Conservation (phyloP, 2,113 vertebrate genomes). For the Barbus barbus region DNA sequence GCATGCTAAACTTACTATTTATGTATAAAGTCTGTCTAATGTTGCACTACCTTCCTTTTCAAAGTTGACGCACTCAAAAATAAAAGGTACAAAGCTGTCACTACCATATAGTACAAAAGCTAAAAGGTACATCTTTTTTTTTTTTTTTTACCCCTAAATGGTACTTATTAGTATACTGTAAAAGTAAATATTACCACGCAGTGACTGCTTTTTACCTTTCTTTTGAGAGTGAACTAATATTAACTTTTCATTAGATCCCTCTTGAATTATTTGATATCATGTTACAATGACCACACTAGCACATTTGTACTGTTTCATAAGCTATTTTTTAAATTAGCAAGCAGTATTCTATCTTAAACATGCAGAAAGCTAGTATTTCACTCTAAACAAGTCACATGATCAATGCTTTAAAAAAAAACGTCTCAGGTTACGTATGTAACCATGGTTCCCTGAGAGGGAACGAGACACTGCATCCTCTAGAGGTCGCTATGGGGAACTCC, state of each 20-base stretch:
- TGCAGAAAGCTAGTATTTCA: background rate
- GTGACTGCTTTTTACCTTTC: background rate
- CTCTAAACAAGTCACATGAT: no score
- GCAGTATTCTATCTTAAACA: background rate
- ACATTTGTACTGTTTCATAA: background rate
- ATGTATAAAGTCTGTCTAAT: background rate
- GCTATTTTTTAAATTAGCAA: background rate
- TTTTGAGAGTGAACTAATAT: background rate
- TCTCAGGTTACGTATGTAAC: no score
- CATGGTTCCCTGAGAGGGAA: no score
- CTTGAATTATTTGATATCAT: background rate
- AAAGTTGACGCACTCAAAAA: no score
- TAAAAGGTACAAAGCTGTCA: no score
- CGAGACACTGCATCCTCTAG: no score
- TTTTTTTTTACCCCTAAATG: background rate
- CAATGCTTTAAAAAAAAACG: no score
- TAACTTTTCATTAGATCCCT: background rate
- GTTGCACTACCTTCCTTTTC: no score
- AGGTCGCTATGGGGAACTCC: no score
- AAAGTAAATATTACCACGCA: background rate
- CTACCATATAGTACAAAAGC: background rate
- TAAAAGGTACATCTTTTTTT: background rate
- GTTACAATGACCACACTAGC: background rate
- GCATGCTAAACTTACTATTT: background rate
- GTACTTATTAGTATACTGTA: no score